Evolutionary conservation across 2,888 invertebrate species (phyloP).

Genomic region (Branchipolynoe longqiensis): DNA sequence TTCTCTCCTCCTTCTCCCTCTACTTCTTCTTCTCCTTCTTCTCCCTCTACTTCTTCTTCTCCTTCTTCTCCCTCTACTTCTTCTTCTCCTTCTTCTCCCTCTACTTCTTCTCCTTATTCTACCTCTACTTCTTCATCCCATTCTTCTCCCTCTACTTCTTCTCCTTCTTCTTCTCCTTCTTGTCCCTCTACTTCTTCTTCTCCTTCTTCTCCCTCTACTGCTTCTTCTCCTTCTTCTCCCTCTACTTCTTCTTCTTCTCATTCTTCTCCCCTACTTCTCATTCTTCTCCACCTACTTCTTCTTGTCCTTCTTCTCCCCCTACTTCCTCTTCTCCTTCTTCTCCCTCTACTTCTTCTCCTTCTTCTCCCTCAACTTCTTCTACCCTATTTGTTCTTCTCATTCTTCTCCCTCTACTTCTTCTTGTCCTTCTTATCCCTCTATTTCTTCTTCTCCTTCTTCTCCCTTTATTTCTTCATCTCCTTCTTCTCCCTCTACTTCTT

Average conservation of each 20-base stretch:
- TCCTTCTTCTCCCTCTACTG: background rate
- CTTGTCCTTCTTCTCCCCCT: background rate
- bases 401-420: background rate
- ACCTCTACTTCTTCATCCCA: background rate
- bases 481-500: background rate
- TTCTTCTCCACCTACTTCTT: background rate
- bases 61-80: background rate
- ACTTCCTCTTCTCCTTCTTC: background rate
- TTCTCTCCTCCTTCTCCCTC: background rate
- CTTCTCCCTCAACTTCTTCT: background rate
- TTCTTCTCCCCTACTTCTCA: background rate
- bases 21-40: conserved; percentile 20
- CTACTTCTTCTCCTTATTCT: background rate
- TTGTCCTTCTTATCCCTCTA: background rate
- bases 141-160: background rate
- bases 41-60: conserved; percentile 5
- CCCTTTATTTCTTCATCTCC: background rate
- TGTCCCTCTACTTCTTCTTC: background rate
- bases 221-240: background rate
- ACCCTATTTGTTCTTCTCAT: background rate
- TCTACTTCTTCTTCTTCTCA: background rate
- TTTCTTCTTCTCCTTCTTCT: background rate
- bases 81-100: background rate
- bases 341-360: background rate
- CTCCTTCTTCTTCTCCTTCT: background rate